These are phyloP conservation scores for Saxidomus purpurata DNA, from an alignment of 1,140 invertebrate genomes.

Conservation along the genomic window DNA sequence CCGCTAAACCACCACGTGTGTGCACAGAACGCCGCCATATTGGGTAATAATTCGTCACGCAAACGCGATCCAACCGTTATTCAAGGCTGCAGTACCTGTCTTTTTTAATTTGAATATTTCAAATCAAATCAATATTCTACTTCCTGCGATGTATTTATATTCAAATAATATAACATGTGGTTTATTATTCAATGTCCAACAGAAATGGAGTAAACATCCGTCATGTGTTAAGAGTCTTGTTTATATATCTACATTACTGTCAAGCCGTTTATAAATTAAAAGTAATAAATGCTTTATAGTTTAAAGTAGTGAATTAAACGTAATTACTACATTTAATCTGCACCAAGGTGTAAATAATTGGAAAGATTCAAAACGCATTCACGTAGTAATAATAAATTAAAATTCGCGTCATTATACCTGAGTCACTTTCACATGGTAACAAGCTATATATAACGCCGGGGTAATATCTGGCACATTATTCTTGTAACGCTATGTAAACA, in stretches of 20 bases:
- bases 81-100: not conserved
- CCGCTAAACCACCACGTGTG: constrained; percentile 46
- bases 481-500: too few species aligned
- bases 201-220: not conserved
- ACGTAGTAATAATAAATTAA: not conserved
- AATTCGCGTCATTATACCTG: constrained; percentile 39
- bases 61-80: not conserved
- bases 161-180: constrained; percentile 38
- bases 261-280: not conserved
- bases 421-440: constrained; percentile 60
- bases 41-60: constrained; percentile 43
- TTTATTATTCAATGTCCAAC: constrained; percentile 22
- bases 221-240: not conserved
- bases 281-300: not conserved
- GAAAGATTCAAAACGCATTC: not conserved
- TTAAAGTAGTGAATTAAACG: not conserved
- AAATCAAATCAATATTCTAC: constrained; percentile 50
- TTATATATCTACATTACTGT: not conserved
- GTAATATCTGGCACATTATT: not conserved
- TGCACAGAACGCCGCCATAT: constrained; percentile 39
- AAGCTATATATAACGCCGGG: constrained; percentile 53
- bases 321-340: not conserved
- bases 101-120: constrained; percentile 42
- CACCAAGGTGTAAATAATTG: not conserved
- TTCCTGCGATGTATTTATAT: constrained; percentile 36